Percentiles rank a stretch among this genome's conserved stretches.
These are phyloP conservation scores for Tachyglossus aculeatus DNA, from an alignment of 2,797 vertebrate species.

Conservation along the genomic window DNA sequence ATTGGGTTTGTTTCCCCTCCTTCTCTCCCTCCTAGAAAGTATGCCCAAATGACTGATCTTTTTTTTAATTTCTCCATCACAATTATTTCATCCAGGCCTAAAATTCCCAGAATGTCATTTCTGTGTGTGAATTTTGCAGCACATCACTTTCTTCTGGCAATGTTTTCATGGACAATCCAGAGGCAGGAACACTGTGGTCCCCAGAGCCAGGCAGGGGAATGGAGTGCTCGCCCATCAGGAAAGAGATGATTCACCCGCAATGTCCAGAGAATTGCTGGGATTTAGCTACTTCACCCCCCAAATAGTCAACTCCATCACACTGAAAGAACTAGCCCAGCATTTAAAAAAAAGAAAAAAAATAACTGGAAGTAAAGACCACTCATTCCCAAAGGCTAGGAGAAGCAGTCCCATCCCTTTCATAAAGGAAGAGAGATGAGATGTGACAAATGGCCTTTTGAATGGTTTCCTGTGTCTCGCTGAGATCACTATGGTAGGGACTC, in stretches of 20 bases:
- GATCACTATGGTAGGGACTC: background rate
- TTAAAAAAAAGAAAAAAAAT: background rate
- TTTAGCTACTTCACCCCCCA: background rate
- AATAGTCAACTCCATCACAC: fast-evolving
- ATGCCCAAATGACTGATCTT: too few species aligned
- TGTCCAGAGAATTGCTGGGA: background rate
- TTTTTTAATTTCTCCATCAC: too few species aligned
- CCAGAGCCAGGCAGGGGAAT: too few species aligned
- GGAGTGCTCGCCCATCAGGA: too few species aligned
- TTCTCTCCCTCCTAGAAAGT: too few species aligned
- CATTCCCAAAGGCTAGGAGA: background rate
- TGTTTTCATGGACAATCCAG: too few species aligned
- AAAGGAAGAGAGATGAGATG: background rate
- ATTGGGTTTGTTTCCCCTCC: too few species aligned
- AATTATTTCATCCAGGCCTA: too few species aligned
- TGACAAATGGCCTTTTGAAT: background rate
- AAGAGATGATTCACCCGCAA: conserved; percentile 3
- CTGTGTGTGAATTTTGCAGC: too few species aligned
- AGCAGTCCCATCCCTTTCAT: background rate
- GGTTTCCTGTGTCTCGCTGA: background rate
- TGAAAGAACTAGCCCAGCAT: background rate
- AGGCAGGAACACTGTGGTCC: too few species aligned
- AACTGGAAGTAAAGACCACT: background rate
- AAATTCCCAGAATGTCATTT: too few species aligned
- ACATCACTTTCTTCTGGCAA: too few species aligned